Conservation (phyloP, 92 coral and sea anemone genomes). For the Porites evermanni region DNA sequence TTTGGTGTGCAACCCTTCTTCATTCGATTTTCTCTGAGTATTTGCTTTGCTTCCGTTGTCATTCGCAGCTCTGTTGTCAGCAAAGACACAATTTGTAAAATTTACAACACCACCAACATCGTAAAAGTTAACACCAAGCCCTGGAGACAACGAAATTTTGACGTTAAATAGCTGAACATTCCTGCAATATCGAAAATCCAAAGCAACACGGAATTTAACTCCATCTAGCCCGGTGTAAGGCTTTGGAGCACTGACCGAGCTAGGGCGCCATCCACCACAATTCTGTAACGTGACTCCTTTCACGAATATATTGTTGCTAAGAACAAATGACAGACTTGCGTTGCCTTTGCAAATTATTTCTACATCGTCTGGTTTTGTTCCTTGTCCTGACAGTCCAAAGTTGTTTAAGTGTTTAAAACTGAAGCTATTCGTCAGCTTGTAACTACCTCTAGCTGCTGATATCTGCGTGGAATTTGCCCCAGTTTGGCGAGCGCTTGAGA, state of each 20-base stretch:
- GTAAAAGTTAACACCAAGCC: slow-evolving; percentile 75
- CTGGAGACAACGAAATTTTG: slow-evolving; percentile 67
- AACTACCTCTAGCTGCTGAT: slow-evolving; percentile 50
- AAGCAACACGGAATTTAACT: slow-evolving; percentile 57
- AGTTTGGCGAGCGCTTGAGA: not conserved
- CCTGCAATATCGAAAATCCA: slow-evolving; percentile 72
- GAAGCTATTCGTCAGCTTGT: slow-evolving; percentile 47
- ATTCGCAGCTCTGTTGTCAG: slow-evolving; percentile 47
- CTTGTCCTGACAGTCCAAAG: slow-evolving; percentile 66
- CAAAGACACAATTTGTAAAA: slow-evolving; percentile 57
- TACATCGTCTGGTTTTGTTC: slow-evolving; percentile 37
- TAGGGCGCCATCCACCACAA: slow-evolving; percentile 57
- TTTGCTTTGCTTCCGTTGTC: not conserved
- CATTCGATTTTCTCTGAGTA: not conserved
- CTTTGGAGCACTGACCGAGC: slow-evolving; percentile 31
- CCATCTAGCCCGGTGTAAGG: slow-evolving; percentile 14
- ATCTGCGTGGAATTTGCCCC: slow-evolving; percentile 64
- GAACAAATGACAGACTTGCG: slow-evolving; percentile 52
- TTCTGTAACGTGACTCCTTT: slow-evolving; percentile 27
- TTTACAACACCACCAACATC: slow-evolving; percentile 74
- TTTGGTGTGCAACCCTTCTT: not conserved
- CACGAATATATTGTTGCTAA: slow-evolving; percentile 46
- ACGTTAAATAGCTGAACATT: slow-evolving; percentile 47
- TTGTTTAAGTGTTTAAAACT: slow-evolving; percentile 42
- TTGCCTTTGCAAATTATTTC: slow-evolving; percentile 45